Evolutionary conservation across 2,888 invertebrate genomes (phyloP).

Genomic region (Ormyrus labotus): DNA sequence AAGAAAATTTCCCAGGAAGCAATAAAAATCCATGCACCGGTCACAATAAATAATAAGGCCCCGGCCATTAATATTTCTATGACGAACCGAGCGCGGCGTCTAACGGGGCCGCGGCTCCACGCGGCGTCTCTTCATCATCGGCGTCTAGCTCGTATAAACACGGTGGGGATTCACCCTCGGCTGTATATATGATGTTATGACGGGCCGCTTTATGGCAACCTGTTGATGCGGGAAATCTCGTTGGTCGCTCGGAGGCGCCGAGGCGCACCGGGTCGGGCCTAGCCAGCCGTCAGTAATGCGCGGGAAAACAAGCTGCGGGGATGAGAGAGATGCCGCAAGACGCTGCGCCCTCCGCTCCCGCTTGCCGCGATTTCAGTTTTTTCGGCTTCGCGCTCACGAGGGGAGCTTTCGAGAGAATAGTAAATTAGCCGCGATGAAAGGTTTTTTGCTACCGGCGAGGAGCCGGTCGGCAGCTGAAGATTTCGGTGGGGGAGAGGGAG

Average conservation of each 20-base stretch:
- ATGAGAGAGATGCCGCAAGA: not conserved
- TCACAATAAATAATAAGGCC: slow-evolving; percentile 26
- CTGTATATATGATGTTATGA: slow-evolving; percentile 53
- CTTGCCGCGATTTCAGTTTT: too few species aligned
- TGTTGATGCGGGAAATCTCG: slow-evolving; percentile 57
- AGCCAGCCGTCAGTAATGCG: slow-evolving; percentile 37
- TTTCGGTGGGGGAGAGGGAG: too few species aligned
- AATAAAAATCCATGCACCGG: slow-evolving; percentile 1
- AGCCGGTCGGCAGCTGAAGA: not conserved
- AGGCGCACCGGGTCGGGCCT: not conserved
- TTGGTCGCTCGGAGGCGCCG: slow-evolving; percentile 39
- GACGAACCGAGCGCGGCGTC: slow-evolving; percentile 35
- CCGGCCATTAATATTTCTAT: slow-evolving; percentile 41
- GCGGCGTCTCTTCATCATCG: slow-evolving; percentile 28
- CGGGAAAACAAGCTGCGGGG: slow-evolving; percentile 23
- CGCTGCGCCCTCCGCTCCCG: too few species aligned
- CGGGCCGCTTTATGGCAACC: slow-evolving; percentile 56
- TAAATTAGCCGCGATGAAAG: too few species aligned
- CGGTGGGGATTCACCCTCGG: slow-evolving; percentile 38
- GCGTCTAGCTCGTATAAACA: not conserved
- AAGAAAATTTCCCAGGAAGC: not conserved
- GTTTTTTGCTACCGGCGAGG: too few species aligned
- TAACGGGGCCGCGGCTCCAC: slow-evolving; percentile 17
- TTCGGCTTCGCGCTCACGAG: too few species aligned
- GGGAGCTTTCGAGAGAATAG: too few species aligned